Evolutionary conservation across 2,113 vertebrate genomes (phyloP), one percentile per base, ranked within the genome.

Genomic region (Hyla sarda): DNA sequence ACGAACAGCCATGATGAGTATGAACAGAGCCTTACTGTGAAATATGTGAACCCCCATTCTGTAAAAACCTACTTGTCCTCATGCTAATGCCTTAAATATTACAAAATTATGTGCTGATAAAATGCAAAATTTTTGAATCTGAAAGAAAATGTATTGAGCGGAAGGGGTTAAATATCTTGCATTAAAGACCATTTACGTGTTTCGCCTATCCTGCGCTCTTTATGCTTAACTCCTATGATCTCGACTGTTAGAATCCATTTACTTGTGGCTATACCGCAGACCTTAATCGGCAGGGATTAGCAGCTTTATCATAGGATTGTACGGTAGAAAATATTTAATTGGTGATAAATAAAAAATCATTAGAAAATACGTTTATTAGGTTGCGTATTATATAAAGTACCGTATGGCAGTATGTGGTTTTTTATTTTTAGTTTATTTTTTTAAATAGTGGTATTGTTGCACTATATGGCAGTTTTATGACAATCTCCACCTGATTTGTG

Each of bases 201-300:
- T 10, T 48, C 11, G 12, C 11, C 5, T 48, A 48, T 48, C 47
- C 41, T 12, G 47, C 9, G 47, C n/a, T 17, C 45, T 30, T 19
- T 28, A 30, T 16, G 25, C 73, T 48, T 28, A 75, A 13, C 50
- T 4, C 50, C 50, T 52, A 14, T 56, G 50, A 34, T 78, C 76
- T 78, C 52, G 34, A 11, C 10, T 30, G 13, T 28, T 34, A 34
- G 16, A 12, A 78, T 28, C 17, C 75, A 34, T n/a, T 78, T 30
- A 78, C 50, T 78, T 78, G 50, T 78, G 76, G 76, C 60, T 79
- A 41, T 58, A 79, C 19, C 30, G 21, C 52, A 60, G 13, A 9
- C 50, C 4, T 34, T 56, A 78, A 11, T 21, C 11, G 17, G 19
- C 25, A 1, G 2, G 30, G 75, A 54, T 34, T 3, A 32, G 17